A percentile compares a stretch with the other conserved stretches of the same genome.
Evolutionary conservation across 2,113 vertebrate species (phyloP).

Genomic region (Eidolon helvum): DNA sequence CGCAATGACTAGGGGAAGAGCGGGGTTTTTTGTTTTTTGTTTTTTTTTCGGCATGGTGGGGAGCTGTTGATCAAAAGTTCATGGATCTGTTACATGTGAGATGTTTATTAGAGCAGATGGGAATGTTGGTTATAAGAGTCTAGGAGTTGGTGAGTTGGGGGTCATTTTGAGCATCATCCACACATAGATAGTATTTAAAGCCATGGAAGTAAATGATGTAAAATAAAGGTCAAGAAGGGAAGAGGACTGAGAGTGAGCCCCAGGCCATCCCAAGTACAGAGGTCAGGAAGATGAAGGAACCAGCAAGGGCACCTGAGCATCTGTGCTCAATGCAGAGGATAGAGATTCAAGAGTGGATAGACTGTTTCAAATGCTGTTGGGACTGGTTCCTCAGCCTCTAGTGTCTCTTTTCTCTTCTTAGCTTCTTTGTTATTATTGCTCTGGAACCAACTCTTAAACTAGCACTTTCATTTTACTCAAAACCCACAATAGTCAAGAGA

Average conservation of each 20-base stretch:
- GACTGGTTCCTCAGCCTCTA: background rate
- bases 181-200: background rate
- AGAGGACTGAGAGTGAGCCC: background rate
- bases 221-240: background rate
- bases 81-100: background rate
- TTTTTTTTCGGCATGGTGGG: no score
- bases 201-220: background rate
- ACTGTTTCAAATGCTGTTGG: background rate
- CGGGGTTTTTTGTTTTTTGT: background rate
- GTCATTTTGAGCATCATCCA: background rate
- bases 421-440: background rate
- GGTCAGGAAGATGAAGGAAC: background rate
- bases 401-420: background rate
- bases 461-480: background rate
- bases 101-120: background rate
- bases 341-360: accelerated
- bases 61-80: background rate
- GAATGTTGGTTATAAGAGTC: background rate
- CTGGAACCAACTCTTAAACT: background rate
- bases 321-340: accelerated
- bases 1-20: no score
- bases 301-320: no score
- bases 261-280: background rate
- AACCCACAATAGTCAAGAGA: background rate
- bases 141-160: background rate